Evolutionary conservation across 2,113 vertebrate genomes (phyloP).

Genomic region (Chloroceryle aenea): DNA sequence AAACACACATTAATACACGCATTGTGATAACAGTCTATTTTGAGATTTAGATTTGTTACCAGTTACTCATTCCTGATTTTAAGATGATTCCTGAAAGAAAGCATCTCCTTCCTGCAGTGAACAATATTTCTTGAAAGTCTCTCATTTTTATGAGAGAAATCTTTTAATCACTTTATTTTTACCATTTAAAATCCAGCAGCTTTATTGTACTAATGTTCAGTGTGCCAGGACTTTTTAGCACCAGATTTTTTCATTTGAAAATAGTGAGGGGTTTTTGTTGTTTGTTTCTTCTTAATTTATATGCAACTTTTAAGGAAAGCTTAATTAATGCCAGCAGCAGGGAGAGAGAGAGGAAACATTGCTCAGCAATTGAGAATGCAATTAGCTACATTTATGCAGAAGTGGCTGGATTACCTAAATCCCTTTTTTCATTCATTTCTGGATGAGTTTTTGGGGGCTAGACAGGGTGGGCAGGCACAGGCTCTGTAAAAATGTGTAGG

Average conservation of each 20-base stretch:
- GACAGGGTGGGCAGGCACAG: not conserved
- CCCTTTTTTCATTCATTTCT: not conserved
- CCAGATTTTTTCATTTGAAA: slow-evolving; percentile 28
- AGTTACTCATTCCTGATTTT: slow-evolving; percentile 36
- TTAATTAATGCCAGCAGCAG: slow-evolving; percentile 35
- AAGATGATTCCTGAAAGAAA: not conserved
- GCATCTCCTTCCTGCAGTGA: not conserved
- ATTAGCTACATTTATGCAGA: slow-evolving; percentile 5
- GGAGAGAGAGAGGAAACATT: not conserved
- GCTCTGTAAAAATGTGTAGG: not conserved
- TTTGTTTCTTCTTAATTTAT: slow-evolving; percentile 29
- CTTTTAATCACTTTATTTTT: not conserved
- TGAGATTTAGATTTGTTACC: not conserved
- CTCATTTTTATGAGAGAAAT: not conserved
- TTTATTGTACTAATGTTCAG: not conserved
- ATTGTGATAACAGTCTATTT: slow-evolving; percentile 53
- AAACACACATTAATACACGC: slow-evolving; percentile 37
- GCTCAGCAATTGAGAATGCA: not conserved
- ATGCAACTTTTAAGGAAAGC: not conserved
- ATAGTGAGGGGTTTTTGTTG: not conserved
- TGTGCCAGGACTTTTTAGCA: not conserved
- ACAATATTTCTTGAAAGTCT: not conserved
- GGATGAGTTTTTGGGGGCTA: not conserved
- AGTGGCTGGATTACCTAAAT: not conserved
- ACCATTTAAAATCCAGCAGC: not conserved